Evolutionary conservation across 2,888 invertebrate species (phyloP).

Genomic region (Sussaba pulchella): DNA sequence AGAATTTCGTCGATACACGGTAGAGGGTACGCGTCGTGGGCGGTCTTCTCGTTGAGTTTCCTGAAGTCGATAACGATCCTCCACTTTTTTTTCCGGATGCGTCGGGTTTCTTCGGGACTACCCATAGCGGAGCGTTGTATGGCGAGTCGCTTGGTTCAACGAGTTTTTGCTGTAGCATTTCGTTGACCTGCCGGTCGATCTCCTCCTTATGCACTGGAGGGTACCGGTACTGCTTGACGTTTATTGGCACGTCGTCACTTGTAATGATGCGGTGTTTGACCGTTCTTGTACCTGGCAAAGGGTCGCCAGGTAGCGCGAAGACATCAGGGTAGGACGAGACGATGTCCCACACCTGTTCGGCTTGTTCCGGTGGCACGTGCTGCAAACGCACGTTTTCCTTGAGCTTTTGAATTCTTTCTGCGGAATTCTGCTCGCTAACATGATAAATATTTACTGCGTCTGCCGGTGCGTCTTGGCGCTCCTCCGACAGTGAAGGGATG

Average conservation of each 20-base stretch:
- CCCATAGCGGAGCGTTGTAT: slow-evolving; percentile 48
- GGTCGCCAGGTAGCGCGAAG: too few species aligned
- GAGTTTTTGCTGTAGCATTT: not conserved
- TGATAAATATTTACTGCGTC: too few species aligned
- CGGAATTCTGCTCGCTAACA: too few species aligned
- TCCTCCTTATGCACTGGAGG: slow-evolving; percentile 13
- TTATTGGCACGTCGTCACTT: slow-evolving; percentile 9
- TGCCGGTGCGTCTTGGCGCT: too few species aligned
- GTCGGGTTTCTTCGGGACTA: slow-evolving; percentile 53
- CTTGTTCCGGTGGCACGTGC: too few species aligned
- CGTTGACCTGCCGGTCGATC: not conserved
- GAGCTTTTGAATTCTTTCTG: too few species aligned
- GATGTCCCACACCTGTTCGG: too few species aligned
- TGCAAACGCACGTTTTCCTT: too few species aligned
- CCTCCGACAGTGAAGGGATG: too few species aligned
- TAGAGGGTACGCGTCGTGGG: slow-evolving; percentile 47
- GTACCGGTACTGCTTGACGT: slow-evolving; percentile 1
- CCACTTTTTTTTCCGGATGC: slow-evolving; percentile 50
- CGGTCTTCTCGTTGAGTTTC: slow-evolving; percentile 45
- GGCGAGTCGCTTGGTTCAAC: slow-evolving; percentile 32
- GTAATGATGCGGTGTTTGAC: not conserved
- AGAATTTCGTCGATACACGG: slow-evolving; percentile 60
- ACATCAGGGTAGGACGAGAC: too few species aligned
- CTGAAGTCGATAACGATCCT: slow-evolving; percentile 55
- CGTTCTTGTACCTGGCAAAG: too few species aligned